Evolutionary conservation across 2,113 vertebrate genomes (phyloP), one percentile per base, ranked within the genome.

Genomic region (Canis aureus): DNA sequence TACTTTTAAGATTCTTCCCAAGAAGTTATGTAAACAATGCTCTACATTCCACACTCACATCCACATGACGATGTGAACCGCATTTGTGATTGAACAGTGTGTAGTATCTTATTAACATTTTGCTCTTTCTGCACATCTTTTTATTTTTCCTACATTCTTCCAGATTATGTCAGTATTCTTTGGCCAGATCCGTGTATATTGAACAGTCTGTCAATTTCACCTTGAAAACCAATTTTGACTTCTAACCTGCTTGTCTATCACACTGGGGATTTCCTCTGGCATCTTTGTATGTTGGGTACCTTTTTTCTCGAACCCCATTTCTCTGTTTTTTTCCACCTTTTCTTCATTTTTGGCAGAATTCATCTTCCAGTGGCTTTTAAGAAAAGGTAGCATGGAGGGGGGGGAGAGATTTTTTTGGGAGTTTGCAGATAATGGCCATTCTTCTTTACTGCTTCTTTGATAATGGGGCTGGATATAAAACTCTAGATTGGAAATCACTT

Each of bases 401-500:
- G 6, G 89, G 60, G 51, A 76, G 1, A 49, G 9, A 2, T 11
- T 23, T 82, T 62, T 86, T 73, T 86, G 32, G 89, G 35, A 66
- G 2, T 12, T 66, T 22, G 2, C 16, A 32, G 51, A 79, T 79
- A 38, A 38, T 11, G 27, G 27, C 2, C 53, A 12, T 60, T 96
- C 64, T 86, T 89, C 38, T 51, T 23, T 60, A 10, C 43, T 66
- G 25, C 5, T 79, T 91, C 66, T 80, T 79, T 76, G 67, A 38
- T 62, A 74, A 74, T 12, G 1, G 16, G 27, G 10, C 8, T 76
- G 23, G 51, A 32, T 91, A 93, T 59, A 81, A 85, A 93, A 88
- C 64, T 81, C 25, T 87, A 73, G 64, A 43, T 20, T 97, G 3
- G 62, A 95, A 97, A 59, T 73, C 55, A 62, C n/a, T 90, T 89